Percentiles rank a stretch among this genome's conserved stretches.
Conservation (phyloP, 2,113 vertebrate genomes). For the Hemiscyllium ocellatum region DNA sequence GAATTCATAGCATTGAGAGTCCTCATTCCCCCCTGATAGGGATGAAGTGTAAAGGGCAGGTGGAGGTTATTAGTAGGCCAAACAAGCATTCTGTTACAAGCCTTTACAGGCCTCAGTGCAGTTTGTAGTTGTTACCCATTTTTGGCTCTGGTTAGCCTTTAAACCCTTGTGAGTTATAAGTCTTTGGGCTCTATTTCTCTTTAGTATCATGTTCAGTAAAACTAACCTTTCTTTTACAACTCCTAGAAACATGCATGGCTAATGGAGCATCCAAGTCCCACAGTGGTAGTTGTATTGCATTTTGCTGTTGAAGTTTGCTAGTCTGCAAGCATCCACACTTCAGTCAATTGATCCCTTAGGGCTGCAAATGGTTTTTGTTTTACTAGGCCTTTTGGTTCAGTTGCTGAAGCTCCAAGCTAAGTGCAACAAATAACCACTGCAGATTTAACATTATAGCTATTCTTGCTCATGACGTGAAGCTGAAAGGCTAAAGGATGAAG, state of each 20-base stretch:
- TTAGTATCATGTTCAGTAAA: neutral
- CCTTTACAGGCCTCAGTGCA: neutral
- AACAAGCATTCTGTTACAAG: no score
- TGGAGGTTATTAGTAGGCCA: neutral
- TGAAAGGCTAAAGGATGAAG: neutral
- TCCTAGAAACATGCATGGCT: neutral
- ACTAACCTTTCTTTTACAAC: neutral
- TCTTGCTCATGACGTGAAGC: neutral
- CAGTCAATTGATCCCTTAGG: slow-evolving; percentile 19
- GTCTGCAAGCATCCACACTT: neutral
- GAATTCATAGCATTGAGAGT: neutral
- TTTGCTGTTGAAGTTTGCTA: neutral
- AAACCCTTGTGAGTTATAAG: neutral
- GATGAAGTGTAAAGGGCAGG: neutral
- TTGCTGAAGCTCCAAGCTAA: neutral
- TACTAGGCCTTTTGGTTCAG: neutral
- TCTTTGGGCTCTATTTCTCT: neutral
- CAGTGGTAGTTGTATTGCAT: neutral
- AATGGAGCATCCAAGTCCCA: slow-evolving; percentile 12
- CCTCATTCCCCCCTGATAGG: neutral
- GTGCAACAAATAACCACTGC: neutral
- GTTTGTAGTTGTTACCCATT: neutral
- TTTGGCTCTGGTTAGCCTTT: neutral
- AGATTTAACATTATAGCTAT: neutral
- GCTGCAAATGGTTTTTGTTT: neutral